These are phyloP conservation scores for Crax fasciolata DNA, from an alignment of 2,797 vertebrate species.

Conservation along the genomic window DNA sequence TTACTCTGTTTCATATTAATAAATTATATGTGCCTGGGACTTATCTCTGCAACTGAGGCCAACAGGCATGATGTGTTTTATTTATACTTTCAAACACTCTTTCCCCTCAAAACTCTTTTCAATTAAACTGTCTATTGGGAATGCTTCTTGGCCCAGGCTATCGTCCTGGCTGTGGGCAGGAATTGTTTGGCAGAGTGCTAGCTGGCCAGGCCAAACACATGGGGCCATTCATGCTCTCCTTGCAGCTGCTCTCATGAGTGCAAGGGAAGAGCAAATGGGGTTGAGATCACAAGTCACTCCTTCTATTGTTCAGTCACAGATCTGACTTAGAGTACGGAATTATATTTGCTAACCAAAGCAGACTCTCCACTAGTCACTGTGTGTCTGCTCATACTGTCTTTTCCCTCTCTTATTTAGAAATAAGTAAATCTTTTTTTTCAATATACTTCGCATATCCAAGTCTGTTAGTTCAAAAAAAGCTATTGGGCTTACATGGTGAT, in stretches of 20 bases:
- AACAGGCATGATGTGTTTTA: not conserved
- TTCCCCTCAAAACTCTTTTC: not conserved
- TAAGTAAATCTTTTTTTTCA: not conserved
- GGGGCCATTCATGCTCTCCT: not conserved
- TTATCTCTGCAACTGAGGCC: not conserved
- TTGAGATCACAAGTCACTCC: not conserved
- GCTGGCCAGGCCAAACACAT: not conserved
- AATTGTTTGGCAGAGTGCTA: not conserved
- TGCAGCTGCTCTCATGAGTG: not conserved
- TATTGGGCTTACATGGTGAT: rapidly evolving
- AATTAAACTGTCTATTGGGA: not conserved
- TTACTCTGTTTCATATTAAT: not conserved
- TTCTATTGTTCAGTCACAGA: not conserved
- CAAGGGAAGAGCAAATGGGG: not conserved
- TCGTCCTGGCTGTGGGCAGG: not conserved
- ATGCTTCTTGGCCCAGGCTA: not conserved
- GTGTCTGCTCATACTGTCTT: not conserved
- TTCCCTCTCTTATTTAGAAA: not conserved
- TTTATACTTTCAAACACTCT: not conserved
- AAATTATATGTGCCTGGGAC: not conserved
- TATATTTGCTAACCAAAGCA: not conserved
- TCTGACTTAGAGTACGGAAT: not conserved
- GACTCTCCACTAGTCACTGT: not conserved
- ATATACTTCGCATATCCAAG: not conserved
- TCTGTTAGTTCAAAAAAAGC: not conserved